A percentile compares a stretch with the other conserved stretches of the same genome.
phyloP scores from a whole-genome alignment of 2,888 invertebrate genomes.

The Crematogaster levior region DNA sequence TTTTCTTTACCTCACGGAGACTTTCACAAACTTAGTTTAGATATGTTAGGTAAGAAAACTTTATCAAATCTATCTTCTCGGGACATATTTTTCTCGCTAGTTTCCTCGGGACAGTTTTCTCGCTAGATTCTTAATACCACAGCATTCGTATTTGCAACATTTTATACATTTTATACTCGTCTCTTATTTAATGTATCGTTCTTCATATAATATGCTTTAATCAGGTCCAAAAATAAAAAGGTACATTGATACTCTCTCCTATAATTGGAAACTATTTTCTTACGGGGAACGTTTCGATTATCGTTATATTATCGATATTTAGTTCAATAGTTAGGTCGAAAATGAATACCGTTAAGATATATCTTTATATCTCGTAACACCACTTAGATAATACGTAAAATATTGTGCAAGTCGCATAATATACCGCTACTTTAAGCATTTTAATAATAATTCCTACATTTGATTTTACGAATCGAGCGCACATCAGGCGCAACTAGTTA shows the following conservation, averaged over 20 bases:
- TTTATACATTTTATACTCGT: neutral
- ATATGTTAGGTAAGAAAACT: neutral
- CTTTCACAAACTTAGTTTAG: conserved; percentile 20
- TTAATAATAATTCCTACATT: conserved; percentile 26
- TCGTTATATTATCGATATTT: neutral
- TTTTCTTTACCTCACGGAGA: conserved; percentile 56
- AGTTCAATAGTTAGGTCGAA: neutral
- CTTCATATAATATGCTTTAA: neutral
- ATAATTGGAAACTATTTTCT: neutral
- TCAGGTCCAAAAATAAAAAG: neutral
- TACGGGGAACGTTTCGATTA: neutral
- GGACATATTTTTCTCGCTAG: neutral
- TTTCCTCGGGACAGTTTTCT: no score
- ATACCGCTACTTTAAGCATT: conserved; percentile 18
- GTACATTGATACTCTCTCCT: neutral
- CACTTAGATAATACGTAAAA: conserved; percentile 25
- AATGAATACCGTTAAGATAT: conserved; percentile 23
- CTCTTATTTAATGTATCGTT: neutral
- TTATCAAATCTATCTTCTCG: neutral
- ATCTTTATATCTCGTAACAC: neutral
- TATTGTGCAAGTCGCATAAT: neutral
- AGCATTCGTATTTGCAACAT: neutral
- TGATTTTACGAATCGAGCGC: conserved; percentile 5
- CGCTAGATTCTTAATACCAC: no score
- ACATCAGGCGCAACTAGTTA: conserved; percentile 30